Evolutionary conservation across 2,113 vertebrate species (phyloP), one percentile per base, ranked within the genome.

Genomic region (Hemiprocne comata): DNA sequence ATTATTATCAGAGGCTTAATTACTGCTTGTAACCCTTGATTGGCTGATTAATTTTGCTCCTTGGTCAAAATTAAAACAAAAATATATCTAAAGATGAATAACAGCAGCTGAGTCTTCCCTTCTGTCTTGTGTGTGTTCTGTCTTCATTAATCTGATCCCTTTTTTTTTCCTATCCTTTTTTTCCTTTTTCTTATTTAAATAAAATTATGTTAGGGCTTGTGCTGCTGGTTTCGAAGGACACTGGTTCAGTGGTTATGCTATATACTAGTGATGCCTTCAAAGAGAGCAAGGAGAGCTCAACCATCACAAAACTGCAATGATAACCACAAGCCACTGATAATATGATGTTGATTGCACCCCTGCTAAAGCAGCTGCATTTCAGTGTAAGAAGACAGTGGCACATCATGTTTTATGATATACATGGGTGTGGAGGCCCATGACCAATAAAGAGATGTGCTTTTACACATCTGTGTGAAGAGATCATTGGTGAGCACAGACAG

Each of bases 11-110:
- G n/a, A 77, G 69, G 26, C 75, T 26, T 90, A 60, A 88, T 93
- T 96, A 55, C 69, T 72, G 48, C 60, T 55, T 71, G 25, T 86
- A 90, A 78, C 72, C 60, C 24, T 80, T 90, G 54, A 81, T 81
- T 94, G 88, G n/a, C 44, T 50, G 74, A 87, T 73, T 89, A 85
- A 87, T 84, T 76, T 92, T 87, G 28, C 61, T 71, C 72, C 36
- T 89, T 93, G 79, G 66, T 90, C 58, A 65, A 76, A 92, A 90
- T 84, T 84, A 89, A 86, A 93, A 74, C 64, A 75, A 94, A 94
- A 90, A 78, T 75, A 36, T 75, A 72, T 92, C 57, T 92, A n/a
- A 78, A 90, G 79, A 90, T 71, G 21, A 66, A 33, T 83, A 94
- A 67, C 26, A 84, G 55, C 72, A 91, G 21, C 64, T 74, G 61